Evolutionary conservation across 2,888 invertebrate genomes (phyloP).

Genomic region (Drosophila ustulata): DNA sequence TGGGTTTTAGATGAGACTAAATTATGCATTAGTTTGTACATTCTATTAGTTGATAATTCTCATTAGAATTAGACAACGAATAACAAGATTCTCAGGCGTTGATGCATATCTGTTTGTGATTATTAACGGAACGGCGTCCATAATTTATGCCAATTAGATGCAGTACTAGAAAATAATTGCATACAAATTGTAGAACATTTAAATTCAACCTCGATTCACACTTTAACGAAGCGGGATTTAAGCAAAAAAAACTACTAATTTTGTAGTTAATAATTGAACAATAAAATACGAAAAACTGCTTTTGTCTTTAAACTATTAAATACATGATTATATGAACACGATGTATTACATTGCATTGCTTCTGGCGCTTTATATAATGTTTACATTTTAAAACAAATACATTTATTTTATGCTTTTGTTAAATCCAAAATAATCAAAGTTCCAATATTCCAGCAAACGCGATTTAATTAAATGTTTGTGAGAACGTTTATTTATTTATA

Average conservation of each 20-base stretch:
- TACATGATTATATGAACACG: too few relatives aligned
- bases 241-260: too few relatives aligned
- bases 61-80: not conserved
- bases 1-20: not conserved
- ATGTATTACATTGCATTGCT: too few relatives aligned
- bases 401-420: too few relatives aligned
- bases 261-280: too few relatives aligned
- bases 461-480: not conserved
- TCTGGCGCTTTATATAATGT: too few relatives aligned
- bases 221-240: not conserved
- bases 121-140: constrained; percentile 1
- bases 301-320: too few relatives aligned
- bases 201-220: not conserved
- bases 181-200: not conserved
- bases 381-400: too few relatives aligned
- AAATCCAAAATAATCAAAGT: not conserved
- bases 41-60: constrained; percentile 2
- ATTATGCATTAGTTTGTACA: constrained; percentile 20
- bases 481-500: too few relatives aligned
- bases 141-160: constrained; percentile 5
- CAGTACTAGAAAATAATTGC: not conserved
- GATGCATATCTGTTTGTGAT: constrained; percentile 10
- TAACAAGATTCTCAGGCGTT: not conserved
- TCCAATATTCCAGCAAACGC: not conserved
- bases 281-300: too few relatives aligned